These are phyloP conservation scores for Agelaius phoeniceus DNA, from an alignment of 2,113 vertebrate species.

Conservation along the genomic window DNA sequence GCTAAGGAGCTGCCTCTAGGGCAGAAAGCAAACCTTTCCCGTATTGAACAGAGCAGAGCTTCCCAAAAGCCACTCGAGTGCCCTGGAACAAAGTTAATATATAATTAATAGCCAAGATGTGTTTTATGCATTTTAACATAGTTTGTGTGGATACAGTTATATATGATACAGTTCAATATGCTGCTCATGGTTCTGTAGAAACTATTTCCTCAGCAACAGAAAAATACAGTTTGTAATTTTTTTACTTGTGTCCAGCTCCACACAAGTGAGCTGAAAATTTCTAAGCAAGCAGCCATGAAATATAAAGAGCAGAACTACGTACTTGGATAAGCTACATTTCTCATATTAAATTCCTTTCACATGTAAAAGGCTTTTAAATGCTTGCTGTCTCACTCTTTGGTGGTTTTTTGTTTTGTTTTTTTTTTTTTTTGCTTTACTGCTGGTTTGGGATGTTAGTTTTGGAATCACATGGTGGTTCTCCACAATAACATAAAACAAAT, in stretches of 20 bases:
- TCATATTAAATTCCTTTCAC: not conserved
- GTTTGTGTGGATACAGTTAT: not conserved
- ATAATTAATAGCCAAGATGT: not conserved
- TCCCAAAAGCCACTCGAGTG: conserved; percentile 8
- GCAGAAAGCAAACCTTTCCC: conserved; percentile 43
- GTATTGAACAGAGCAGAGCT: not conserved
- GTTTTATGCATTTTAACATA: not conserved
- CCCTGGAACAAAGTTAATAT: not conserved
- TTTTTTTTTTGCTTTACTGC: not conserved
- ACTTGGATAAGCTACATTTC: not conserved
- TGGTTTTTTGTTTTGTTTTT: not conserved
- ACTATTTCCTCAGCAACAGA: not conserved
- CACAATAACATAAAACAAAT: not conserved
- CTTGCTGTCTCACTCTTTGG: not conserved
- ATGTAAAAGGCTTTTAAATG: not conserved
- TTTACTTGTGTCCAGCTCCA: fast-evolving
- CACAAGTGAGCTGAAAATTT: not conserved
- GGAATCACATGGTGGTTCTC: not conserved
- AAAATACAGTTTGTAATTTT: not conserved
- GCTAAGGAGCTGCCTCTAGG: conserved; percentile 17
- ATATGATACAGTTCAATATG: not conserved
- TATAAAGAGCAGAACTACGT: not conserved
- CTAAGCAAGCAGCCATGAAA: not conserved
- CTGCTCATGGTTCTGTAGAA: not conserved
- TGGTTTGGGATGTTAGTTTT: conserved; percentile 15